Base-by-base conservation (phyloP, 1,140 invertebrate species). In the Solen grandis region DNA sequence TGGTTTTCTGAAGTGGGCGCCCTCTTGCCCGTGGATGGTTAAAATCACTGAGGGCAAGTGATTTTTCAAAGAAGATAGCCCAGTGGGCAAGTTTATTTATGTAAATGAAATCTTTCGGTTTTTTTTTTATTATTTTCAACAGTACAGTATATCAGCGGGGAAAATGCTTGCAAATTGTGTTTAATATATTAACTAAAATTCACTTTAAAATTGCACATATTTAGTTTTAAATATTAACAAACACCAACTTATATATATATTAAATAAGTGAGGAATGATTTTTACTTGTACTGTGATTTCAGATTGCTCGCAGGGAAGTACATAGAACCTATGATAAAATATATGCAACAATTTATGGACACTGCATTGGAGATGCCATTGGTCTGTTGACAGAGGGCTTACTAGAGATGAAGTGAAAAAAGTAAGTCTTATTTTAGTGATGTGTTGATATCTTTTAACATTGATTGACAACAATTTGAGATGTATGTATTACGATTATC, bases 311-410 rank as follows among this genome's bases (percentile, higher is more conserved):
- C 5, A 72, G 66, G 68, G 81, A 83, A 57, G 36, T 83, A 3
- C 66, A 84, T 60, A 27, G 72, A 19, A 74, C 77, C n/a, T 84
- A 84, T 65, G 82, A 86, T 31, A 76, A 57, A 54, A 86, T 89
- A 31, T 74, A 74, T 60, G 88, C 82, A 1, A 86, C 85, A 0
- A 82, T 89, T 29, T 88, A 88, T 83, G 88, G 88, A 13, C 85
- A 89, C 25, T 87, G 86, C 74, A 68, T 86, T 38, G 88, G 88
- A 1, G 88, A 89, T 87, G 87, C 87, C 35, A 75, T 89, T 38
- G 88, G 88, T 29, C 70, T 89, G 25, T 73, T 89, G 5, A 88
- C 87, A 55, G 88, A 89, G 63, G 86, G 85, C 36, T 65, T 89
- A 73, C 63, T 19, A 89, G 85, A 78, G 77, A 84, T 36, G 84